These are phyloP conservation scores for Crypturellus undulatus DNA, from an alignment of 2,113 vertebrate genomes.

Conservation along the genomic window DNA sequence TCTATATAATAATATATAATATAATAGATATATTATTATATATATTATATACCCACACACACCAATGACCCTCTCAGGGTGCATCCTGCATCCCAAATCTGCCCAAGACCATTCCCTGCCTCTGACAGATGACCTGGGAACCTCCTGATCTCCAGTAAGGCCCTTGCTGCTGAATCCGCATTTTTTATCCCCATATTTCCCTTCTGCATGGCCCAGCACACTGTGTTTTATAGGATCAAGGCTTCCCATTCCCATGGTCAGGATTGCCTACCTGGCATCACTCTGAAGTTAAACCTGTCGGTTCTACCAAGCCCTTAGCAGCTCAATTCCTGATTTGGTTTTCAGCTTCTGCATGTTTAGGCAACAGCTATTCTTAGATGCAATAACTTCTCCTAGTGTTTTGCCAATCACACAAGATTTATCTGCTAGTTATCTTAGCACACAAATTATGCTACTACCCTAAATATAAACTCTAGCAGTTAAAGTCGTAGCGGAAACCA, in stretches of 20 bases:
- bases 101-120: neutral
- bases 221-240: neutral
- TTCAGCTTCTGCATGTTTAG: neutral
- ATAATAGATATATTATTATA: neutral
- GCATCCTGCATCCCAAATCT: neutral
- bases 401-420: neutral
- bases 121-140: neutral
- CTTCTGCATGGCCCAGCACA: rapidly evolving
- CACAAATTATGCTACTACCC: too few relatives aligned
- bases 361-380: neutral
- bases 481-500: neutral
- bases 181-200: neutral
- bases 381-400: neutral
- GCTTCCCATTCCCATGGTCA: neutral
- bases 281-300: neutral
- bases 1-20: too few relatives aligned
- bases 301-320: neutral
- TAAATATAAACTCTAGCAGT: neutral
- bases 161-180: neutral
- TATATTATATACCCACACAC: too few relatives aligned
- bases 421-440: neutral
- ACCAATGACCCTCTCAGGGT: neutral
- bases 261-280: neutral
- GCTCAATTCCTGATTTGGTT: neutral
- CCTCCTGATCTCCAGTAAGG: neutral